A percentile compares a stretch with the other conserved stretches of the same genome.
phyloP scores from a whole-genome alignment of 2,113 vertebrate genomes.

The Cebus imitator region DNA sequence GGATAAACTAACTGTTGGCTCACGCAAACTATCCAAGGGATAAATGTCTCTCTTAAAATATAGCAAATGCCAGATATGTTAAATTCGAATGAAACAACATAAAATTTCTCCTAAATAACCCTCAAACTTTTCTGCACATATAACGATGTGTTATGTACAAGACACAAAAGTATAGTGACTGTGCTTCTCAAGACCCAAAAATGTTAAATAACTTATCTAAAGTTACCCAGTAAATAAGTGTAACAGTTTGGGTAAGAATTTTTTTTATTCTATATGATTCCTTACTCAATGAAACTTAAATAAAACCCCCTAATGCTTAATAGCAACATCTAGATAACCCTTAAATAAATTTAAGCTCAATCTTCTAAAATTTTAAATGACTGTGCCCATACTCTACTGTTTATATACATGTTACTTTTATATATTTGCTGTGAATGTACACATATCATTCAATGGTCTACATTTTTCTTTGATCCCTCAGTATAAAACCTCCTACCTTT shows the following conservation, averaged over 20 bases:
- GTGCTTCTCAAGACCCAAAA: neutral
- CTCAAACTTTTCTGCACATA: neutral
- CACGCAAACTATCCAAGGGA: neutral
- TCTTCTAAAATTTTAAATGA: neutral
- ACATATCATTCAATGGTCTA: neutral
- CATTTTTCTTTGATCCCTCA: neutral
- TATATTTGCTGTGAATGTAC: neutral
- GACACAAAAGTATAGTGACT: neutral
- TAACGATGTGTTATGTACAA: neutral
- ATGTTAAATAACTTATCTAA: slow-evolving; percentile 7
- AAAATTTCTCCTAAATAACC: neutral
- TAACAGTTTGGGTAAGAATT: neutral
- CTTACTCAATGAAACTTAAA: neutral
- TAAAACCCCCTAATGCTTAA: neutral
- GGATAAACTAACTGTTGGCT: neutral
- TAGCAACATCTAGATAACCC: neutral
- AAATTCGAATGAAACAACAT: neutral
- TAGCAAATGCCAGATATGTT: neutral
- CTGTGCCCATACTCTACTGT: neutral
- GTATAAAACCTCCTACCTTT: neutral
- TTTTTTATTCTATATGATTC: neutral
- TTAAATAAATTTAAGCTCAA: neutral
- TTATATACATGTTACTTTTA: neutral
- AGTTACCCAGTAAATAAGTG: neutral
- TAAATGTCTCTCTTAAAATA: slow-evolving; percentile 34